Evolutionary conservation across 2,888 invertebrate genomes (phyloP), one percentile per base, ranked within the genome.

Genomic region (Balanococcus diminutus): DNA sequence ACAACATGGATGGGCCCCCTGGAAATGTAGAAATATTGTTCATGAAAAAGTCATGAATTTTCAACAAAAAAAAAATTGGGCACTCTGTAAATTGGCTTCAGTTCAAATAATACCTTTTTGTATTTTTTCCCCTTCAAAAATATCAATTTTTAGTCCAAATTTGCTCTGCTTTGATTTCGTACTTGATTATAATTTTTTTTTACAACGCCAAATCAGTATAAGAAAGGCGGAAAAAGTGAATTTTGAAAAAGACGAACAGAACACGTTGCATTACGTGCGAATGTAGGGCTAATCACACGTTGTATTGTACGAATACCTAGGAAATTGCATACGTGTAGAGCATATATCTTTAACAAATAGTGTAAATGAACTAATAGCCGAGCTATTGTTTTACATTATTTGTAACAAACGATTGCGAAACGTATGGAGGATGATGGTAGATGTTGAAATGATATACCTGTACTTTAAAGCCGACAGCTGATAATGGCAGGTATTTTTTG

Each of bases 281-380:
- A 28, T 67, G 14, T 11, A 25, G 28, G 14, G 28, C 28, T 67
- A 67, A 67, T 67, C 61, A 67, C 28, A 67, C 11, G 61, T 22
- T 67, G 28, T 67, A 19, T 51, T 51, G 51, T 28, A 2, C 8
- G 46, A 8, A 16, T n/a, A n/a, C n/a, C n/a, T 67, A 28, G 61
- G 25, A 67, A 67, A 28, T 67, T 25, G 28, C 11, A 28, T 67
- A 67, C 56, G 28, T 19, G 42, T 2, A 19, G 22, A n/a, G 11
- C 2, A 16, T 56, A 25, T 67, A 67, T 67, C 61, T 67, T 67
- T 25, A 67, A 25, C 28, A 67, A 67, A 67, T 67, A 14, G 61
- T 67, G 61, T 25, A 67, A 67, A 67, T 67, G 61, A 67, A 67
- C 61, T 67, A 67, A 67, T 67, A 67, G 61, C 8, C 28, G 22